phyloP scores from a whole-genome alignment of 2,888 invertebrate genomes.

The Cacoxenus indagator region DNA sequence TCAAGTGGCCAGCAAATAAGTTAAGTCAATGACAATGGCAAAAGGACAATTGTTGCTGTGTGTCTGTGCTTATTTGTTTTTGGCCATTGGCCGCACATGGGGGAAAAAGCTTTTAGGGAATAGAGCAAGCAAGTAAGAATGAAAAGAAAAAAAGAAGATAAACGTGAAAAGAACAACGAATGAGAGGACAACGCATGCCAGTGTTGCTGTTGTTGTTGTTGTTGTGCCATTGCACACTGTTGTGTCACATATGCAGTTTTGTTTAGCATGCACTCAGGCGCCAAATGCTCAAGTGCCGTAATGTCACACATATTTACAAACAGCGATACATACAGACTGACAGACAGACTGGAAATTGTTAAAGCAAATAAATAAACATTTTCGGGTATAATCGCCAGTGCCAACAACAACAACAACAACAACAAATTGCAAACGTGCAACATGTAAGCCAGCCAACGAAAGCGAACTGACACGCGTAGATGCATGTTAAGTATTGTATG shows the following conservation, averaged over 20 bases:
- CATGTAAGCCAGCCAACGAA: no score
- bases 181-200: neutral
- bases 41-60: neutral
- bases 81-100: neutral
- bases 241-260: neutral
- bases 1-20: neutral
- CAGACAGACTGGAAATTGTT: constrained; percentile 38
- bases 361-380: constrained; percentile 61
- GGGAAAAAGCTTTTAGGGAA: neutral
- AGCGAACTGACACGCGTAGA: no score
- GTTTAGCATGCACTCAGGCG: neutral
- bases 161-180: neutral
- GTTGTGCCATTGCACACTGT: neutral
- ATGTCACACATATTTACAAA: no score
- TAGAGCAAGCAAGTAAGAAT: no score
- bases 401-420: constrained; percentile 46
- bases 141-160: no score
- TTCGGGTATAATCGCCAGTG: constrained; percentile 56
- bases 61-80: neutral
- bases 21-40: neutral
- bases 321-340: neutral
- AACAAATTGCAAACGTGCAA: neutral
- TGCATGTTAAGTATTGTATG: no score
- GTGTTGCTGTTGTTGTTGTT: neutral
- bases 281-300: neutral